Percentiles rank a stretch among this genome's conserved stretches.
Conservation (phyloP, 2,888 invertebrate species). For the Catonia carolina region DNA sequence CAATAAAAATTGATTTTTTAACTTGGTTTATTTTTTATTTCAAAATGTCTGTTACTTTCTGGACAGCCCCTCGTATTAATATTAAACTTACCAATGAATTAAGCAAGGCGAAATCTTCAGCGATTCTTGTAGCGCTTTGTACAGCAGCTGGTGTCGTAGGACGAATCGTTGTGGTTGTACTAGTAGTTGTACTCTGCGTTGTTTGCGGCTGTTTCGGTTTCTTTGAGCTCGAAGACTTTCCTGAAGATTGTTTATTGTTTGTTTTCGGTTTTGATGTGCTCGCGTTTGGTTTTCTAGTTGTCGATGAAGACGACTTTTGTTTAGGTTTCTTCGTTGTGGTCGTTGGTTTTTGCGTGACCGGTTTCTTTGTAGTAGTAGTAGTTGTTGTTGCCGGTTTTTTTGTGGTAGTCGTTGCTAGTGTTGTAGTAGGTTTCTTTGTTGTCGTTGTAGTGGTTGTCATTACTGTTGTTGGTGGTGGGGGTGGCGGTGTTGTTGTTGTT, state of each 20-base stretch:
- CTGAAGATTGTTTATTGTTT: constrained; percentile 13
- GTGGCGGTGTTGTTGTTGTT: constrained; percentile 9
- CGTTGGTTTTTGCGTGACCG: not conserved
- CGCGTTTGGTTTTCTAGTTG: constrained; percentile 14
- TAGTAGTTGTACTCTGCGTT: constrained; percentile 3
- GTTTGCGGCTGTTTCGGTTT: not conserved
- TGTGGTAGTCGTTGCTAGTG: constrained; percentile 16
- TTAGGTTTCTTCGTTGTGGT: constrained; percentile 21
- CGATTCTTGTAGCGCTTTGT: constrained; percentile 5
- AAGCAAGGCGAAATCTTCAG: constrained; percentile 23
- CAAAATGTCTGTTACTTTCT: no score
- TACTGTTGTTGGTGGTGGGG: constrained; percentile 9
- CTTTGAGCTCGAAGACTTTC: constrained; percentile 13
- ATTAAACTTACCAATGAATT: constrained; percentile 24
- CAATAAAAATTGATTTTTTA: no score
- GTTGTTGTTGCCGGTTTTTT: constrained; percentile 14
- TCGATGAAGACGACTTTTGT: constrained; percentile 6
- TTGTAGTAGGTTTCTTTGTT: constrained; percentile 12
- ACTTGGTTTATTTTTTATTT: no score
- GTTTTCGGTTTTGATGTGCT: constrained; percentile 23
- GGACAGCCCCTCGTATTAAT: no score
- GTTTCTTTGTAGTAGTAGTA: constrained; percentile 14
- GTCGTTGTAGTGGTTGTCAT: constrained; percentile 17
- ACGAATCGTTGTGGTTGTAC: constrained; percentile 15
- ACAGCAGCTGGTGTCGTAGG: constrained; percentile 3